Evolutionary conservation across 2,797 vertebrate genomes (phyloP), one percentile per base, ranked within the genome.

Genomic region (Otolemur crassicaudatus): DNA sequence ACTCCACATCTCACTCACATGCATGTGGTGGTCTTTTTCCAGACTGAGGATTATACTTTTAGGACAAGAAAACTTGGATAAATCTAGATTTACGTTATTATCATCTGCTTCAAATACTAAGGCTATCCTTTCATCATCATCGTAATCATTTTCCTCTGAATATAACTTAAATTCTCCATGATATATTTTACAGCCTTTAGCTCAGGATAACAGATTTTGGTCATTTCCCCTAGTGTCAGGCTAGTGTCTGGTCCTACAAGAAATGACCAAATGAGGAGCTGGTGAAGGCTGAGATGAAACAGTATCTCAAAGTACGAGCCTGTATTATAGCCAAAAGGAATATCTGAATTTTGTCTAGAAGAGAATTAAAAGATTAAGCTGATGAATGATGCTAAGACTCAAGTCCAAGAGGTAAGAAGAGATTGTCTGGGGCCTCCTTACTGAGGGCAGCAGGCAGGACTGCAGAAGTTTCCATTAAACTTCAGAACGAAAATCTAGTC

Each of bases 31-130:
- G 65, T 82, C 72, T 85, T 31, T 94, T 58, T 60, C 53, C 63
- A 56, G 22, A 81, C 63, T 87, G 65, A 70, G 16, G 5, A 73
- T 83, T 84, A 83, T 43, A 60, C 5, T n/a, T 13, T 46, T 34
- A 63, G 43, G 69, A 22, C 63, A 80, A 86, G 75, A 77, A 94
- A 70, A 65, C 34, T 63, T 7, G 31, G 13, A 65, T 46, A 75
- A 61, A 94, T 29, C 81, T 81, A 81, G 14, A 90, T 49, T 77
- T 76, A 82, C 31, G 31, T 85, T 75, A n/a, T 58, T 92, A 34
- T 56, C 40, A 85, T 76, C 53, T 90, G 53, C 80, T 84, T 94
- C 31, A 80, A 76, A 85, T 86, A 63, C 65, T 46, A 46, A 76
- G 17, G 53, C 27, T 85, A 25, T 76, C 19, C 7, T 86, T 87